Conservation (phyloP, 2,888 invertebrate genomes). For the Brachycybe producta region DNA sequence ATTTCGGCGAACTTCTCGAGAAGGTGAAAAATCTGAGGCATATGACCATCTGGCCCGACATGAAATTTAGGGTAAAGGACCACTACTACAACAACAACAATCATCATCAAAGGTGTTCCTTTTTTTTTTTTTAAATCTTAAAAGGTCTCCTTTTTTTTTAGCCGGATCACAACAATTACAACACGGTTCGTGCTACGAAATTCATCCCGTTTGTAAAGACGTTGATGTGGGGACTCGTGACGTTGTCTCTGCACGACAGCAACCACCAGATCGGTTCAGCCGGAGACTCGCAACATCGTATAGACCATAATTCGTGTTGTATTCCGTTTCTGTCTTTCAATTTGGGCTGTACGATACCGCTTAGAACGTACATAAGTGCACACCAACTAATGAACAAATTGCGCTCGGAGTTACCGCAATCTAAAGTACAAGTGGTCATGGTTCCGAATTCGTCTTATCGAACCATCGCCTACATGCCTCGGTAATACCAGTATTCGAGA, state of each 20-base stretch:
- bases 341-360: background rate
- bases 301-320: background rate
- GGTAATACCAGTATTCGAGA: too few relatives aligned
- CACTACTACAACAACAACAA: background rate
- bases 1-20: background rate
- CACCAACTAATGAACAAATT: background rate
- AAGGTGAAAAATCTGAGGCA: background rate
- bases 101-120: background rate
- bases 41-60: conserved; percentile 1
- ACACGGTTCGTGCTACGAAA: background rate
- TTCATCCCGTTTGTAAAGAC: background rate
- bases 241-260: background rate
- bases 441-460: background rate
- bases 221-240: conserved; percentile 1
- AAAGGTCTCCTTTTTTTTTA: background rate
- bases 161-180: conserved; percentile 1
- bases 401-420: background rate
- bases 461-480: background rate
- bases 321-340: background rate
- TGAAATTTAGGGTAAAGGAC: background rate
- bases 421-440: background rate
- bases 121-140: background rate
- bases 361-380: background rate
- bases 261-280: background rate
- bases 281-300: background rate